Evolutionary conservation across 64 coral and sea anemone species (phyloP).

Genomic region (Catalaphyllia jardinei): DNA sequence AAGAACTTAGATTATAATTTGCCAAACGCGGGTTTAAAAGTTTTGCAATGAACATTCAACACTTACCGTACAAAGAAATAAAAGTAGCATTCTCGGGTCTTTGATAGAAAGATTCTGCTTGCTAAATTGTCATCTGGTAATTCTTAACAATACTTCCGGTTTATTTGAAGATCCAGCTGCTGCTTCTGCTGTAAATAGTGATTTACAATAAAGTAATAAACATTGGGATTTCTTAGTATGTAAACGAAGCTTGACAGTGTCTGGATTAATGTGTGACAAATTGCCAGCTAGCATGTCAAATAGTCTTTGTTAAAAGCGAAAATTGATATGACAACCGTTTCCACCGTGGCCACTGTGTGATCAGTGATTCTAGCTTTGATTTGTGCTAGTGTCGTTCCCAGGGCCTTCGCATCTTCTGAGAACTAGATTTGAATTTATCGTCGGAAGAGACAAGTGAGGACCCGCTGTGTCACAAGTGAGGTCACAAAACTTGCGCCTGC

Average conservation of each 20-base stretch:
- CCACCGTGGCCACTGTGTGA: not conserved
- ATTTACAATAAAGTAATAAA: not conserved
- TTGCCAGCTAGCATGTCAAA: not conserved
- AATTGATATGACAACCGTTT: not conserved
- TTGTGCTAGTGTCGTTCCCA: not conserved
- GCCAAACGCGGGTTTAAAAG: not conserved
- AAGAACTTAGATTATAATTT: not conserved
- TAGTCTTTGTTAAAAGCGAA: not conserved
- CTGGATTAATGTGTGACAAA: not conserved
- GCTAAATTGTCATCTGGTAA: not conserved
- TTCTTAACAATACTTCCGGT: not conserved
- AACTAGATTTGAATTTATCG: not conserved
- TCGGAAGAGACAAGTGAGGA: too few relatives aligned
- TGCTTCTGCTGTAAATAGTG: not conserved
- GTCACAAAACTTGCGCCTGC: too few relatives aligned
- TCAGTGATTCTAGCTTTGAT: not conserved
- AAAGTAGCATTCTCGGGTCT: not conserved
- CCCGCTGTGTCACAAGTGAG: too few relatives aligned
- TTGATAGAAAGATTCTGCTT: not conserved
- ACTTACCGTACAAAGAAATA: slow-evolving; percentile 22
- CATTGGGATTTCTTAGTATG: not conserved
- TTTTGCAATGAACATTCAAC: not conserved
- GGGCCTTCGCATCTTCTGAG: not conserved
- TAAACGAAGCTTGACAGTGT: slow-evolving; percentile 11
- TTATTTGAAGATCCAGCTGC: not conserved